These are phyloP conservation scores for Eupeodes latifasciatus DNA, from an alignment of 2,888 invertebrate genomes.

Conservation along the genomic window DNA sequence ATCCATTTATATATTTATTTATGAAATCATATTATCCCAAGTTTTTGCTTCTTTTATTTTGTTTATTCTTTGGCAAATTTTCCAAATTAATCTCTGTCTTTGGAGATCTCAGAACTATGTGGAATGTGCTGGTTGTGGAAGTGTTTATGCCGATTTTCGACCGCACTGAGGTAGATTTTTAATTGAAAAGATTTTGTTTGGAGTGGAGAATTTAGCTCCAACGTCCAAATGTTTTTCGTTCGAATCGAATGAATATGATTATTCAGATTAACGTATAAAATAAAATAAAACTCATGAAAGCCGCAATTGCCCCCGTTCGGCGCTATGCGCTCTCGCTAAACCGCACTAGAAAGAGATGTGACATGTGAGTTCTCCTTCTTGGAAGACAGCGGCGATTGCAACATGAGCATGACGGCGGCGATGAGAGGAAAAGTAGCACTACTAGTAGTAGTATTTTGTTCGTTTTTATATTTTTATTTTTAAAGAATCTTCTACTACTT, in stretches of 20 bases:
- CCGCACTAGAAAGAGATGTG: slow-evolving; percentile 34
- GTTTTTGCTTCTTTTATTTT: slow-evolving; percentile 43
- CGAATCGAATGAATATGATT: slow-evolving; percentile 36
- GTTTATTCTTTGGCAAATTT: slow-evolving; percentile 47
- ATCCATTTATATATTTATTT: slow-evolving; percentile 29
- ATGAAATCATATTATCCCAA: slow-evolving; percentile 46
- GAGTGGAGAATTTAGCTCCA: not conserved
- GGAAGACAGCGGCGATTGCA: slow-evolving; percentile 16
- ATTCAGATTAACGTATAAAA: slow-evolving; percentile 44
- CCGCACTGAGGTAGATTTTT: not conserved
- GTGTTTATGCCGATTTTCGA: not conserved
- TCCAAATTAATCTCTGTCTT: not conserved
- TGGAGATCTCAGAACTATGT: not conserved
- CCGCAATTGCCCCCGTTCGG: slow-evolving; percentile 56
- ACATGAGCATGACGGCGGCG: slow-evolving; percentile 3
- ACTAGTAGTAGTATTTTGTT: slow-evolving; percentile 6
- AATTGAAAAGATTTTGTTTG: slow-evolving; percentile 5
- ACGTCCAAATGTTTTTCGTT: not conserved
- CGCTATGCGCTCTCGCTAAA: slow-evolving; percentile 35
- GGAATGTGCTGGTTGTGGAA: not conserved
- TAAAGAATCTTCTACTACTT: not conserved
- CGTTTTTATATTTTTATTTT: not conserved
- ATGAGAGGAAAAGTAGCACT: slow-evolving; percentile 10
- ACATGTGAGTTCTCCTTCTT: slow-evolving; percentile 31
- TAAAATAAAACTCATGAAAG: slow-evolving; percentile 56